These are phyloP conservation scores for Piliocolobus tephrosceles DNA, from an alignment of 2,113 vertebrate species.

Conservation along the genomic window DNA sequence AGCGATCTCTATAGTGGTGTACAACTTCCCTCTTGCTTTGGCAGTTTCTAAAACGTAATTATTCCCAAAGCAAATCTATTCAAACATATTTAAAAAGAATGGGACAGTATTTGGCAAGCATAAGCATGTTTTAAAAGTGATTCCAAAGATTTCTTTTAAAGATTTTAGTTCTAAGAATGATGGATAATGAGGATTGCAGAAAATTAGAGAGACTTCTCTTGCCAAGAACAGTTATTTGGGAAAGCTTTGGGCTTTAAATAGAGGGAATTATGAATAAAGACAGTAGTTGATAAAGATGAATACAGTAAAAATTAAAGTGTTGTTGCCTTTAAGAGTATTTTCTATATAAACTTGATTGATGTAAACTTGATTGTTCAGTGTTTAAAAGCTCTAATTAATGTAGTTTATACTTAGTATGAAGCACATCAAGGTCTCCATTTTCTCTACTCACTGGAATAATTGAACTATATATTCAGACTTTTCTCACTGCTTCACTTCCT, in stretches of 20 bases:
- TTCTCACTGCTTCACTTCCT: not conserved
- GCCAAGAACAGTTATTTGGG: not conserved
- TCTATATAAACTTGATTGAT: not conserved
- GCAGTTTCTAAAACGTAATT: conserved; percentile 29
- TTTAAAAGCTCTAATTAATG: not conserved
- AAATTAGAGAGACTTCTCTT: not conserved
- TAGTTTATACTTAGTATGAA: not conserved
- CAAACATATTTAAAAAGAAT: not conserved
- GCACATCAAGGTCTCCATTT: not conserved
- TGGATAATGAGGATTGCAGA: conserved; percentile 19
- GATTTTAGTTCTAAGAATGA: not conserved
- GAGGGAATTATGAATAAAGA: not conserved
- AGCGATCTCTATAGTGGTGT: not conserved
- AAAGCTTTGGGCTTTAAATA: not conserved
- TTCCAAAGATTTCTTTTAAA: not conserved
- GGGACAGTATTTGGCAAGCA: conserved; percentile 27
- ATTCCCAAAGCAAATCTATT: conserved; percentile 38
- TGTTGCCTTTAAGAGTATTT: not conserved
- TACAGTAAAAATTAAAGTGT: not conserved
- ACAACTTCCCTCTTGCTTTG: not conserved
- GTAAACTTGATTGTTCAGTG: not conserved
- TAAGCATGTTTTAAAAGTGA: not conserved
- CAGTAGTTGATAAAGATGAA: conserved; percentile 12
- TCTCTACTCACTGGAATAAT: not conserved
- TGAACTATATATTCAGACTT: not conserved